A percentile compares a stretch with the other conserved stretches of the same genome.
These are phyloP conservation scores for Chelidonichthys spinosus DNA, from an alignment of 2,797 vertebrate species.

Conservation along the genomic window DNA sequence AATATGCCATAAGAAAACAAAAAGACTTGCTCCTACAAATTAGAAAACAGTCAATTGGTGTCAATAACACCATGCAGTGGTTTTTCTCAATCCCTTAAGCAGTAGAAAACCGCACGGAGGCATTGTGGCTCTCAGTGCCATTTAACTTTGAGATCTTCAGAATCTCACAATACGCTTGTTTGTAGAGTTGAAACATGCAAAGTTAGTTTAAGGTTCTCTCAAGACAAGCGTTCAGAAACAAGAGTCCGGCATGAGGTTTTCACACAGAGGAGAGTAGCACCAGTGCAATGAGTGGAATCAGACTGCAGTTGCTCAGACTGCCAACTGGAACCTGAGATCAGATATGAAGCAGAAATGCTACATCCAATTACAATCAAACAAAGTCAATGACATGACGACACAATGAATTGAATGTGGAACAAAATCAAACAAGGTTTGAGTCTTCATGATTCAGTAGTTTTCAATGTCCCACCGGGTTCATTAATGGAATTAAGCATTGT, in stretches of 20 bases:
- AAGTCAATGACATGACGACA: neutral
- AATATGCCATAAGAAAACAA: slow-evolving; percentile 8
- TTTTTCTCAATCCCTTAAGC: neutral
- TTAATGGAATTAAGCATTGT: slow-evolving; percentile 26
- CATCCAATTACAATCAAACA: too few relatives aligned
- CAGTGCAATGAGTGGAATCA: slow-evolving; percentile 17
- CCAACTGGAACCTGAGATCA: slow-evolving; percentile 7
- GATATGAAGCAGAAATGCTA: neutral
- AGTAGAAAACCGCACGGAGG: too few relatives aligned
- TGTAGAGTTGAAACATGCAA: slow-evolving; percentile 26
- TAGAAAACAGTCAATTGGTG: neutral
- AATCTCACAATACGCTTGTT: too few relatives aligned
- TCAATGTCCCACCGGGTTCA: neutral
- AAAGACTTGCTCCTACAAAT: neutral
- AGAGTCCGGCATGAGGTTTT: slow-evolving; percentile 21
- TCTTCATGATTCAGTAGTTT: too few relatives aligned
- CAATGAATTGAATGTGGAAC: too few relatives aligned
- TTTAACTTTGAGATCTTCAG: too few relatives aligned
- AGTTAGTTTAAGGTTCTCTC: neutral
- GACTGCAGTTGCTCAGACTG: neutral
- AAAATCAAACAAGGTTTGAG: too few relatives aligned
- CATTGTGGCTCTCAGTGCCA: neutral
- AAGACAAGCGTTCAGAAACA: slow-evolving; percentile 7
- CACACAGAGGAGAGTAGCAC: neutral
- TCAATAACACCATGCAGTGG: neutral